Evolutionary conservation across 2,797 vertebrate genomes (phyloP), one percentile per base, ranked within the genome.

Genomic region (Masticophis lateralis): DNA sequence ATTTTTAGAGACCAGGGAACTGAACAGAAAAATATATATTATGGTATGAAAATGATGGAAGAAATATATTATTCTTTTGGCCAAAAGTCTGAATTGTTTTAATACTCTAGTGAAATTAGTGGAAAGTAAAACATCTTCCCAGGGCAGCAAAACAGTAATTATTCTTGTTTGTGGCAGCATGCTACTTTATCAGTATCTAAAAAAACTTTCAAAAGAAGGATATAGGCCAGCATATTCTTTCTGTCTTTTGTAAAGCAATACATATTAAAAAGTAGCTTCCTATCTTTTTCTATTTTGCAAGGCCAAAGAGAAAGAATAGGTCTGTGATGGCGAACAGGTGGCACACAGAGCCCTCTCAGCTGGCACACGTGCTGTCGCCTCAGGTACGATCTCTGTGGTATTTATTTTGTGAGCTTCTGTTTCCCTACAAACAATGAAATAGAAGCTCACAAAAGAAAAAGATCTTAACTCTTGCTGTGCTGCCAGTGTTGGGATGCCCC

Each of bases 61-160:
- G 51, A 69, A 27, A 83, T 83, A 47, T 83, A 66, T 83, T 93
- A n/a, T 27, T 61, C 79, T 92, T 93, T 92, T 7, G 61, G 57
- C 88, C 60, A 89, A n/a, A 61, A 90, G 69, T 91, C n/a, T 25
- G 22, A 61, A 12, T 32, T 11, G 25, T 61, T 91, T 90, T 91
- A 83, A 60, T 79, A 79, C 18, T 43, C 27, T 13, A 61, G 79
- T 83, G 59, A 13, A 61, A 61, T 11, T 5, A n/a, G 37, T 57
- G 53, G 27, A 22, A 86, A 61, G 6, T 22, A 47, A 91, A 91
- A 87, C 27, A 32, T n/a, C 6, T 66, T 87, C 28, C 22, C 4
- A 25, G n/a, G 32, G 20, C 83, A 87, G 13, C n/a, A 56, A 66
- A 66, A 22, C 89, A 83, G 14, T 60, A 79, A n/a, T 28, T 59